Base-by-base conservation (phyloP, 1,140 invertebrate genomes). In the Danaus melanippus region DNA sequence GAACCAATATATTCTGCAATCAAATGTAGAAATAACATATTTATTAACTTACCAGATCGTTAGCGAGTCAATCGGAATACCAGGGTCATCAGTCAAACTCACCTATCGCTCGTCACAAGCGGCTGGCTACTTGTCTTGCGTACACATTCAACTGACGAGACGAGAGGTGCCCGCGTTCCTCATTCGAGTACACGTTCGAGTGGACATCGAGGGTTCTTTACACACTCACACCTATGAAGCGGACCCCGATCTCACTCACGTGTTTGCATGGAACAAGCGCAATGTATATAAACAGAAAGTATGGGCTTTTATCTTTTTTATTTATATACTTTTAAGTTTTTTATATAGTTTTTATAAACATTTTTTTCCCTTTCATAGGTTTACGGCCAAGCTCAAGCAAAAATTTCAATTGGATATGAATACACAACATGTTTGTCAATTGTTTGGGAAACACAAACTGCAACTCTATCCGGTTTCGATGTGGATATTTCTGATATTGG, bases 401-500 rank as follows among this genome's bases (percentile, higher is more conserved):
- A 93, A 68, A 93, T 95, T 12, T 95, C 93, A 2, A 95, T 99
- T 50, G 98, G 98, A 21, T 99, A 99, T 78, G 94, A 99, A 84
- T 98, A 99, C 76, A 91, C 91, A 10, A 93, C 91, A 9, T 99
- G 98, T 86, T 84, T 89, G 2, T 90, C 92, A 42, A 92, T 97
- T 0, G 93, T 98, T 44, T 99, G 97, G 97, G 96, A 97, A 67
- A 95, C 94, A 1, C 94, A 97, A 78, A 97, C 96, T 8, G 95
- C 96, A 2, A 96, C 93, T 12, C 86, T 99, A 59, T 94, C 96
- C 81, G 98, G 97, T n/a, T 98, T 98, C 87, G 96, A 98, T 79
- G 95, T 99, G 39, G 96, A 97, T 64, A 98, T 98, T 56, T 97
- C 97, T 0, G 96, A 98, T 76, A 95, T 99, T 46, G 97, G 97